phyloP scores from a whole-genome alignment of 2,797 vertebrate genomes.

The Esox lucius region DNA sequence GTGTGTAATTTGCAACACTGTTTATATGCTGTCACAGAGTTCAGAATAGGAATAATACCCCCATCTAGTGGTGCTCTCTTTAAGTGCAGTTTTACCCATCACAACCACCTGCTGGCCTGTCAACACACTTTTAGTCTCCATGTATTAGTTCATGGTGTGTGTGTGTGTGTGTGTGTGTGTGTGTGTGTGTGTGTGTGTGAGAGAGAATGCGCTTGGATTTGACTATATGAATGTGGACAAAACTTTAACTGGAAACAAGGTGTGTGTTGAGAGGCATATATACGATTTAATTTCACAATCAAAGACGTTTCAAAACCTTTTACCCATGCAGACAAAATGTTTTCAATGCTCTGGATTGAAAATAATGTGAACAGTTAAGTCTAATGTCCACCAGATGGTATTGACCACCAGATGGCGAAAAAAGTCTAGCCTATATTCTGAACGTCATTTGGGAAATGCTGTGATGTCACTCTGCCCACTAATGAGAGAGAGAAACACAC shows the following conservation, averaged over 20 bases:
- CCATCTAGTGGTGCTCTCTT: conserved; percentile 50
- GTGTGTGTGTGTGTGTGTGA: too few relatives aligned
- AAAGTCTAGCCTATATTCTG: conserved; percentile 18
- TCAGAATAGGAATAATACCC: conserved; percentile 22
- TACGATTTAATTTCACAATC: not conserved
- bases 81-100: conserved; percentile 11
- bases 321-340: not conserved
- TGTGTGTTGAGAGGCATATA: too few relatives aligned
- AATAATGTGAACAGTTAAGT: not conserved
- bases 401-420: conserved; percentile 62
- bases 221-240: too few relatives aligned
- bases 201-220: too few relatives aligned
- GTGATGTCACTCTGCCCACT: too few relatives aligned
- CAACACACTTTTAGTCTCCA: conserved; percentile 12
- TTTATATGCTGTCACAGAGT: not conserved
- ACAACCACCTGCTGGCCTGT: not conserved
- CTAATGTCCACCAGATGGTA: conserved; percentile 10
- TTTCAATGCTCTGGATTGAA: not conserved
- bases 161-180: not conserved
- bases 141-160: not conserved
- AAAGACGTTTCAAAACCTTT: not conserved
- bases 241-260: too few relatives aligned
- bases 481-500: not conserved
- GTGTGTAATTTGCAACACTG: conserved; percentile 1
- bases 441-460: not conserved